Conservation (phyloP, 2,113 vertebrate species). For the Calyptomena viridis region DNA sequence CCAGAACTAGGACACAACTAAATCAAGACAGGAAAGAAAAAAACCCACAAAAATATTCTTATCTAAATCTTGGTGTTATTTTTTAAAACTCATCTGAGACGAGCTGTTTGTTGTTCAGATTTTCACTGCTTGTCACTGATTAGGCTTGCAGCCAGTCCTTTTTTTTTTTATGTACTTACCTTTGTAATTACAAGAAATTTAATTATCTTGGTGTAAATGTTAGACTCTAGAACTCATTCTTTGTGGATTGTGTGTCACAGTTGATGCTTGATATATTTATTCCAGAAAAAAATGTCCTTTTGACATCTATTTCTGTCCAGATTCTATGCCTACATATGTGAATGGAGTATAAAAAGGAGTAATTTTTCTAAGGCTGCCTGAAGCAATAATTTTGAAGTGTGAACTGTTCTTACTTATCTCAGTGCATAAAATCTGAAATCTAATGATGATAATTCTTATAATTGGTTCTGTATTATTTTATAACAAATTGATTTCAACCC, state of each 20-base stretch:
- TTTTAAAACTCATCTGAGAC: not conserved
- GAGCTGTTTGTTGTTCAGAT: not conserved
- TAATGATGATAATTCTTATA: conserved; percentile 12
- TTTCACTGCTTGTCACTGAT: not conserved
- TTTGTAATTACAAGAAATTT: not conserved
- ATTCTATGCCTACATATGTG: not conserved
- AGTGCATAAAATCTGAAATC: conserved; percentile 11
- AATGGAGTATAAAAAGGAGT: not conserved
- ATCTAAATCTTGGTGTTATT: not conserved
- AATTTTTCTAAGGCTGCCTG: not conserved
- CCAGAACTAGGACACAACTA: not conserved
- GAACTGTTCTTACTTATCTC: not conserved
- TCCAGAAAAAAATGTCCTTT: not conserved
- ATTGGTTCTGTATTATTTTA: not conserved
- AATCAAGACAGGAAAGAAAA: not conserved
- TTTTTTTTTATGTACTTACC: not conserved
- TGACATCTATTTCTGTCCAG: not conserved
- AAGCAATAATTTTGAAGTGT: conserved; percentile 7
- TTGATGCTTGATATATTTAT: not conserved
- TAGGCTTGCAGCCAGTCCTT: not conserved
- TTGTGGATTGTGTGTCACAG: not conserved
- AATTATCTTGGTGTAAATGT: not conserved
- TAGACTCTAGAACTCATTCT: not conserved
- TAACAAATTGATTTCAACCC: not conserved
- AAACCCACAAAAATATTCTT: not conserved